Conservation (phyloP, 1,140 invertebrate species). For the Neotoxoptera formosana region DNA sequence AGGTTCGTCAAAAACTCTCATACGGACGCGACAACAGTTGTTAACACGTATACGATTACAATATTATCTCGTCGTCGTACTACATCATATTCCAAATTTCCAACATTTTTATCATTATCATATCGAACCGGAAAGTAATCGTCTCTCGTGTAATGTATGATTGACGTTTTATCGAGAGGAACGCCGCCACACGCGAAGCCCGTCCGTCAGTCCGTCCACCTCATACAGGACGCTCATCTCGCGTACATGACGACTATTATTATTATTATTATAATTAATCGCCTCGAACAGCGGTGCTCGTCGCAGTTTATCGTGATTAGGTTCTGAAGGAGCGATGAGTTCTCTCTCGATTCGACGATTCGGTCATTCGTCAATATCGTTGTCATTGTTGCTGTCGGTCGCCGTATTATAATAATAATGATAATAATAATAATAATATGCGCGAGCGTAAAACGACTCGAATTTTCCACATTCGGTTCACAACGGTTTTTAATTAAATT, state of each 20-base stretch:
- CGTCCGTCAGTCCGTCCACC: not conserved
- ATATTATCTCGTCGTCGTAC: too few species aligned
- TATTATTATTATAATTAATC: not conserved
- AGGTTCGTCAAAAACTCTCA: too few species aligned
- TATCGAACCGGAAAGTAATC: not conserved
- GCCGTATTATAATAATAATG: not conserved
- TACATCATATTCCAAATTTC: too few species aligned
- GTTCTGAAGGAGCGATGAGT: not conserved
- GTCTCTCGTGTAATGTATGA: not conserved
- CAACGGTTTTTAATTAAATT: conserved; percentile 29
- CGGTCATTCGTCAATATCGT: not conserved
- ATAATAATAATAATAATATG: not conserved
- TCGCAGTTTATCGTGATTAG: not conserved
- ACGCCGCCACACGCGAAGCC: not conserved
- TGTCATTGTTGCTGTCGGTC: not conserved
- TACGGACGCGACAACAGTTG: too few species aligned
- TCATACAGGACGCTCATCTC: not conserved
- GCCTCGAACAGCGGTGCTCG: not conserved
- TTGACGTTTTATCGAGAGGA: not conserved
- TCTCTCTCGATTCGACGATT: not conserved
- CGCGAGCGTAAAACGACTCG: not conserved
- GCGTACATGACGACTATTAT: not conserved
- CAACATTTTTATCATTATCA: not conserved
- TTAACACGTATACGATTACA: too few species aligned
- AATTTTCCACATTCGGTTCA: not conserved